Base-by-base conservation (phyloP, 2,888 invertebrate genomes). In the Agrochola litura region DNA sequence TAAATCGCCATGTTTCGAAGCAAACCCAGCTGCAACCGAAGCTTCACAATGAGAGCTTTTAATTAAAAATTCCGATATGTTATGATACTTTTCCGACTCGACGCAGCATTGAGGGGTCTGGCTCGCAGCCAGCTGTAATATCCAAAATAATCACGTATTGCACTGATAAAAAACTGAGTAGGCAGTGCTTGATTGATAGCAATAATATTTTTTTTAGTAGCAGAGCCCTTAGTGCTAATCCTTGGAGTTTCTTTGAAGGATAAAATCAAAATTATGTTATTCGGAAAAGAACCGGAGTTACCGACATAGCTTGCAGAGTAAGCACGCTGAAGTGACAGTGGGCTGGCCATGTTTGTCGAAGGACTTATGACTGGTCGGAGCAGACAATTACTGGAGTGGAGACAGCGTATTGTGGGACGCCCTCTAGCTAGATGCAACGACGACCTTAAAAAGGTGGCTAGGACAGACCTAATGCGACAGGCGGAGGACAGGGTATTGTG, bases 41-140 rank as follows among this genome's bases (percentile, higher is more conserved):
- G 46, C 49, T 16, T 46, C 19, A 54, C 63, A 64, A 25, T 43
- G 9, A 64, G 9, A 19, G 80, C 9, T 67, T 82, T 82, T 84
- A 82, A 82, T 82, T 84, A 84, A 82, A 82, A 82, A 82, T 25
- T 25, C 71, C 65, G 54, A 82, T 80, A 63, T 58, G 37, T 66
- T 81, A 41, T 79, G 81, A 67, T 67, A 58, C 25, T 6, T n/a
- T 12, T 5, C 60, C 5, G n/a, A 49, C n/a, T 58, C 37, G 66
- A 25, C 4, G 68, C 58, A 37, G 68, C 16, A 60, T n/a, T n/a
- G 25, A 30, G 52, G 65, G n/a, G 52, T 22, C 70, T 83, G 79
- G 84, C 66, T 10, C 37, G 0, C 4, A 54, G 64, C 81, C 81
- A 81, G 58, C 10, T 30, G 37, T 56, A 70, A 70, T 72, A 65